A percentile compares a stretch with the other conserved stretches of the same genome.
These are phyloP conservation scores for Lysiphlebus fabarum DNA, from an alignment of 1,140 invertebrate genomes.

Conservation along the genomic window DNA sequence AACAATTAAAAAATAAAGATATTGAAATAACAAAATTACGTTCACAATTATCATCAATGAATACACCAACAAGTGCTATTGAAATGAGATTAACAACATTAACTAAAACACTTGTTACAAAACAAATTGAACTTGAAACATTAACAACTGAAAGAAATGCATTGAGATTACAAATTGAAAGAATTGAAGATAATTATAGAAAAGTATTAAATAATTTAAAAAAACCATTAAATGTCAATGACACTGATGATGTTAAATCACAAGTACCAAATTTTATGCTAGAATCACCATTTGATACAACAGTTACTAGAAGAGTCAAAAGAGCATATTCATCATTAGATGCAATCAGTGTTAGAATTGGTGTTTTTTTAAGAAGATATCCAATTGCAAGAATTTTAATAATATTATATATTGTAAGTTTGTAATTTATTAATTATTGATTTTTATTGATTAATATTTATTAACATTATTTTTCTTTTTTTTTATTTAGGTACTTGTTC, in stretches of 20 bases:
- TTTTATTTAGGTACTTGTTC: constrained; percentile 61
- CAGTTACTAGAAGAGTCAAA: constrained; percentile 74
- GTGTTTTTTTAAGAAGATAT: constrained; percentile 76
- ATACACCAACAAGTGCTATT: constrained; percentile 60
- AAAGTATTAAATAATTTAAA: constrained; percentile 41
- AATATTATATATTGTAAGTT: constrained; percentile 69
- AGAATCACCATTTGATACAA: constrained; percentile 75
- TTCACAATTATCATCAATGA: constrained; percentile 57
- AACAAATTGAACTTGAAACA: constrained; percentile 74
- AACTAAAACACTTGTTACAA: constrained; percentile 77
- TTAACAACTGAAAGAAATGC: constrained; percentile 79
- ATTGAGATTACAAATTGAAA: constrained; percentile 72
- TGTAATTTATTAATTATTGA: constrained; percentile 2
- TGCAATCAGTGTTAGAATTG: constrained; percentile 71
- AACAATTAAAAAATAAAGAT: constrained; percentile 60
- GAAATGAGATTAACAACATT: constrained; percentile 68
- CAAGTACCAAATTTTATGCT: constrained; percentile 70
- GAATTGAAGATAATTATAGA: constrained; percentile 66
- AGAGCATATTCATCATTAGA: constrained; percentile 75
- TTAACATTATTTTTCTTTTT: constrained; percentile 1
- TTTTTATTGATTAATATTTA: constrained; percentile 18
- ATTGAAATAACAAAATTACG: constrained; percentile 62
- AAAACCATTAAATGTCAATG: constrained; percentile 58
- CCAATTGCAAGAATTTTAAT: constrained; percentile 77
- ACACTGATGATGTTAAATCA: constrained; percentile 67